A percentile compares a stretch with the other conserved stretches of the same genome.
Evolutionary conservation across 2,888 invertebrate species (phyloP).

Genomic region (Cartodere bifasciata): DNA sequence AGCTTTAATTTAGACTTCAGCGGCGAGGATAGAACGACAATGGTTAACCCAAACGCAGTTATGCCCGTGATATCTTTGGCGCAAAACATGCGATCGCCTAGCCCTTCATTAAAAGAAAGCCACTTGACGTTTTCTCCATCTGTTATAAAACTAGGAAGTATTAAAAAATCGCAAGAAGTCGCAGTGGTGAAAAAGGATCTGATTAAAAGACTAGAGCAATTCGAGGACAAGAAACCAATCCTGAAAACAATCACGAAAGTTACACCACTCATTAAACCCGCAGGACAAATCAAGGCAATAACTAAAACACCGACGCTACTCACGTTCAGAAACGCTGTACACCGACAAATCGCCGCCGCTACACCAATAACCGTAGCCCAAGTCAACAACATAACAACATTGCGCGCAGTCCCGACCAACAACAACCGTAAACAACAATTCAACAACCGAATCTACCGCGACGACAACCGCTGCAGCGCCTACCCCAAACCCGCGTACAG

Average conservation of each 20-base stretch:
- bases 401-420: constrained; percentile 19
- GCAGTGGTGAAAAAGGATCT: constrained; percentile 54
- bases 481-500: constrained; percentile 97
- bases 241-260: constrained; percentile 30
- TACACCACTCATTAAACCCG: constrained; percentile 29
- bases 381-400: constrained; percentile 18
- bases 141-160: constrained; percentile 49
- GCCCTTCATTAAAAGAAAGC: constrained; percentile 54
- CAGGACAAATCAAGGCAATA: constrained; percentile 26
- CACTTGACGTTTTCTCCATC: constrained; percentile 61
- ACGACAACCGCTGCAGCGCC: constrained; percentile 42
- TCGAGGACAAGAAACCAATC: constrained; percentile 24
- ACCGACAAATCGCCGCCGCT: constrained; percentile 17
- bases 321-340: constrained; percentile 26
- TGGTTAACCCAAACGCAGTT: constrained; percentile 85
- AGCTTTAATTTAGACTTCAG: constrained; percentile 57
- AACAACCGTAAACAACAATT: constrained; percentile 13
- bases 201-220: constrained; percentile 40
- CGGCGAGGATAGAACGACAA: constrained; percentile 56
- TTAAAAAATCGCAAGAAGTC: constrained; percentile 35
- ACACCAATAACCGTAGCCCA: constrained; percentile 27
- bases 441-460: constrained; percentile 17
- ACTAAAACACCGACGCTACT: constrained; percentile 20
- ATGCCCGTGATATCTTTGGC: constrained; percentile 60
- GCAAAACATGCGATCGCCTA: constrained; percentile 38